Evolutionary conservation across 2,888 invertebrate genomes (phyloP), one percentile per base, ranked within the genome.

Genomic region (Pantelozetes paolii): DNA sequence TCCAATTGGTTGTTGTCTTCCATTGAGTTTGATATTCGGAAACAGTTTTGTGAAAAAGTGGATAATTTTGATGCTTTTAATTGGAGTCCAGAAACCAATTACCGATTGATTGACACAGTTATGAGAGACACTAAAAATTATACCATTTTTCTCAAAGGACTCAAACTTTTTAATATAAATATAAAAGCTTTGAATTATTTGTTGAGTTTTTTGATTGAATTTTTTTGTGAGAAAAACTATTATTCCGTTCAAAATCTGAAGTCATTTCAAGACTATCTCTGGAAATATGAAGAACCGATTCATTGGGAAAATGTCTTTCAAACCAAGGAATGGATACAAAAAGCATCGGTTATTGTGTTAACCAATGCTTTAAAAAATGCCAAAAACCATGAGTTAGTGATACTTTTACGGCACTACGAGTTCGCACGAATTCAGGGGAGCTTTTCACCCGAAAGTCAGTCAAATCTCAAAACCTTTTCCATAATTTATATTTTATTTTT

Each of bases 1-100:
- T 71, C 64, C n/a, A 74, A 73, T 69, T 75, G 75, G 75, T 40
- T 75, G n/a, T 45, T 71, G 42, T 42, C 74, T 20, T 74, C 74
- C 9, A 36, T 70, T 30, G 42, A 72, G 8, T 57, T 57, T 57
- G 57, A 23, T 9, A 57, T 57, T 2, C 11, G 57, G 23, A 57
- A 57, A 57, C 57, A 57, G 13, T 57, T 57, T 23, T 26, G 57
- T 15, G 23, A 57, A 57, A 57, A 9, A 57, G n/a, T 57, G 3
- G 3, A 11, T 5, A 57, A 57, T 57, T 57, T 57, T 28, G 57
- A 57, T 57, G 23, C 57, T 13, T 23, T 57, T 11, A 57, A 73
- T 20, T 73, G 73, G 73, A 42, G 40, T 26, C n/a, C 42, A 36
- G 73, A 64, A 13, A 20, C 40, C 18, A 67, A 36, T 18, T 42